phyloP scores from a whole-genome alignment of 1,140 invertebrate species.

The Dermatophagoides farinae region DNA sequence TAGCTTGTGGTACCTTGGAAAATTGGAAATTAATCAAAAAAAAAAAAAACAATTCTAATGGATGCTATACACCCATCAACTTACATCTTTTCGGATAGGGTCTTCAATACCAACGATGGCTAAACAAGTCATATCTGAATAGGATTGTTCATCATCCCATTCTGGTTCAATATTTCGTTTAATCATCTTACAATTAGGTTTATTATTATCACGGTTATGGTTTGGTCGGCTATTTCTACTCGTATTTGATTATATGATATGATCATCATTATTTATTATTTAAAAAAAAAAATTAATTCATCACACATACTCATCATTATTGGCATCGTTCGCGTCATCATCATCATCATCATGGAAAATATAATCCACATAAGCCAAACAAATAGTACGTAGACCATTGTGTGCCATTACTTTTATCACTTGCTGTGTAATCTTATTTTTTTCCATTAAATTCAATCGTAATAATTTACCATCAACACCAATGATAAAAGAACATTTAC shows the following conservation, averaged over 20 bases:
- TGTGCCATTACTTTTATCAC: conserved; percentile 99
- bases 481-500: conserved; percentile 93
- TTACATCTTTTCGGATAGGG: conserved; percentile 83
- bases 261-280: no score
- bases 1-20: conserved; percentile 68
- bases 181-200: conserved; percentile 32
- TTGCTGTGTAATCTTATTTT: conserved; percentile 71
- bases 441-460: conserved; percentile 73
- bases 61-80: not conserved
- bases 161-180: conserved; percentile 67
- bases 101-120: conserved; percentile 97
- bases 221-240: conserved; percentile 17
- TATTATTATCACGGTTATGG: conserved; percentile 33
- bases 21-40: not conserved
- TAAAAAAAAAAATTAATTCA: no score
- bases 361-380: conserved; percentile 74
- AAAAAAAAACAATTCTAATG: not conserved
- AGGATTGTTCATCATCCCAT: conserved; percentile 91
- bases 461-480: conserved; percentile 71
- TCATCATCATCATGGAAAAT: conserved; percentile 28
- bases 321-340: conserved; percentile 24
- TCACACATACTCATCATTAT: conserved; percentile 29
- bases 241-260: no score
- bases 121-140: conserved; percentile 76
- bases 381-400: conserved; percentile 94